Percentiles rank a stretch among this genome's conserved stretches.
Evolutionary conservation across 2,113 vertebrate species (phyloP).

Genomic region (Hyperoodon ampullatus): DNA sequence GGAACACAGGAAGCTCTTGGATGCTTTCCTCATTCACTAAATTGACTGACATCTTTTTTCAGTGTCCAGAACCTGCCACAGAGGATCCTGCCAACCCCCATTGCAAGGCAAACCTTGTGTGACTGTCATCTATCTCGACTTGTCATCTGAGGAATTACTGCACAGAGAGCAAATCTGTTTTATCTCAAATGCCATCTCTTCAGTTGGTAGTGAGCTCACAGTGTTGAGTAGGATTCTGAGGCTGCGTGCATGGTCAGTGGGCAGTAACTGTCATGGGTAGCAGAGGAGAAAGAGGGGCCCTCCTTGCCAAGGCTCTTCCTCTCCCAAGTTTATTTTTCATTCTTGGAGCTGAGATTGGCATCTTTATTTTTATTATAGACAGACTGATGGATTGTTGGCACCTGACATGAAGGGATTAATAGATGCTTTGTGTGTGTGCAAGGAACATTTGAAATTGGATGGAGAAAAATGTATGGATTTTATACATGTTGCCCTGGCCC

Average conservation of each 20-base stretch:
- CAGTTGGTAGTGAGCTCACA: neutral
- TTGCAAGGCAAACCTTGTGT: neutral
- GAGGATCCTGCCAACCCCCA: neutral
- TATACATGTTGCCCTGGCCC: neutral
- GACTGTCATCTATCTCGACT: neutral
- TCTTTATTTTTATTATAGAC: constrained; percentile 28
- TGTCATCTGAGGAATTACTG: neutral
- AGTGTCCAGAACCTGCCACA: neutral
- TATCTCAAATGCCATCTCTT: neutral
- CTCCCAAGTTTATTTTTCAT: neutral
- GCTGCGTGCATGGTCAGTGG: neutral
- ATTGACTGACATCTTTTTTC: neutral
- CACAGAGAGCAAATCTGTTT: neutral
- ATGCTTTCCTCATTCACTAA: neutral
- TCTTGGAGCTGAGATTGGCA: neutral
- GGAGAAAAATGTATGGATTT: neutral
- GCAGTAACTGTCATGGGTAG: neutral
- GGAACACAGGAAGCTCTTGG: neutral
- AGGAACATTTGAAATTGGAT: neutral
- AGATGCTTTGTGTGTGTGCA: neutral
- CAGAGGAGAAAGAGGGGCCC: neutral
- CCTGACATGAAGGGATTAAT: neutral
- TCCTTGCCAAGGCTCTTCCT: neutral
- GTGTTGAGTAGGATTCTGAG: neutral
- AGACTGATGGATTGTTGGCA: neutral